Percentiles rank a stretch among this genome's conserved stretches.
phyloP scores from a whole-genome alignment of 2,888 invertebrate genomes.

The Agriopis marginaria region DNA sequence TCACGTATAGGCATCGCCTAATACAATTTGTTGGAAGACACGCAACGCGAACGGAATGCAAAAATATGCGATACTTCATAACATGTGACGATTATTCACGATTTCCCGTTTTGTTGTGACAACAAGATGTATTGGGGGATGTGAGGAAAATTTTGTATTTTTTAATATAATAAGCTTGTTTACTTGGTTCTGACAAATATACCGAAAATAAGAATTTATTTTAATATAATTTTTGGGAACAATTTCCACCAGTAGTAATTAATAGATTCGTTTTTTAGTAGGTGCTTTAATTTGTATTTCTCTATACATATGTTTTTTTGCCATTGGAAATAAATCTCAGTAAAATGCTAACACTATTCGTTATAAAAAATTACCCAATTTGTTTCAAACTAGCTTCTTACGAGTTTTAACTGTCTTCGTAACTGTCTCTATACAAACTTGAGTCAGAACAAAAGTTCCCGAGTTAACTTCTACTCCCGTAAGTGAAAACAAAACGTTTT shows the following conservation, averaged over 20 bases:
- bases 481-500: constrained; percentile 35
- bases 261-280: neutral
- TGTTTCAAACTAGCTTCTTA: too few species aligned
- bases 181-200: neutral
- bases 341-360: too few species aligned
- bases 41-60: constrained; percentile 72
- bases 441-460: constrained; percentile 55
- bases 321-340: too few species aligned
- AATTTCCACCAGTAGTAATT: neutral
- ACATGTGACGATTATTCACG: constrained; percentile 74
- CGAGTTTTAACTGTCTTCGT: neutral
- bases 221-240: neutral
- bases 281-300: too few species aligned
- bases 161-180: constrained; percentile 5
- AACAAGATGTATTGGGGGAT: constrained; percentile 18
- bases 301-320: too few species aligned
- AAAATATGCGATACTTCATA: constrained; percentile 71
- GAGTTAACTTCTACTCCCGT: constrained; percentile 31
- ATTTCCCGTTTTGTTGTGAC: constrained; percentile 47
- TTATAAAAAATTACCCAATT: too few species aligned
- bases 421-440: neutral
- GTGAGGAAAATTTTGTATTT: constrained; percentile 11
- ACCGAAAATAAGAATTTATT: neutral
- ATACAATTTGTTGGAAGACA: constrained; percentile 81
- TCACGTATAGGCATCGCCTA: constrained; percentile 82